These are phyloP conservation scores for Ceuthmochares aereus DNA, from an alignment of 2,113 vertebrate species.

Conservation along the genomic window DNA sequence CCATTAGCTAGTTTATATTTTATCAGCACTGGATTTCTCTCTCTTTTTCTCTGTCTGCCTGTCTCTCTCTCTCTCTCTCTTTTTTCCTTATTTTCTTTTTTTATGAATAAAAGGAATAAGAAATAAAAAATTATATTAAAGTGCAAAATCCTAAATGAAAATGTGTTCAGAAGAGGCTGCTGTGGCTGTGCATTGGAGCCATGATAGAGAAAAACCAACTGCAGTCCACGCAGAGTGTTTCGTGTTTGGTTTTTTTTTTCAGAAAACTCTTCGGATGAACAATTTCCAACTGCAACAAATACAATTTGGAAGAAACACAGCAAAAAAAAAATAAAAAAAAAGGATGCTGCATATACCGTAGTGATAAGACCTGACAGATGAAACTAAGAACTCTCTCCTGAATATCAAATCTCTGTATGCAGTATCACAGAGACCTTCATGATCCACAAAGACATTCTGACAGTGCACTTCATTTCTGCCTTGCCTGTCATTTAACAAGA, in stretches of 20 bases:
- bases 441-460: neutral
- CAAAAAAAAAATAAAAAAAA: neutral
- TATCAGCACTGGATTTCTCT: neutral
- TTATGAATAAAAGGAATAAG: neutral
- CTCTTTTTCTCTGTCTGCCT: rapidly evolving
- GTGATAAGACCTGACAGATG: neutral
- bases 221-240: neutral
- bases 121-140: neutral
- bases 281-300: neutral
- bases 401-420: neutral
- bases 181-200: neutral
- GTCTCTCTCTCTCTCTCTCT: too few species aligned
- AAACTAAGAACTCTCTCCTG: neutral
- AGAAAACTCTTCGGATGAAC: neutral
- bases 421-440: neutral
- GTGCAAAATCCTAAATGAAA: neutral
- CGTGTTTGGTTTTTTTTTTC: neutral
- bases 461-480: neutral
- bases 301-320: neutral
- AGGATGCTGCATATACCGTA: neutral
- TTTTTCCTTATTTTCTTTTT: too few species aligned
- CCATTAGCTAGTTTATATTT: neutral
- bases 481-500: neutral
- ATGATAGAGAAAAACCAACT: neutral
- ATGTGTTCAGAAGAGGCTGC: neutral